A percentile compares a stretch with the other conserved stretches of the same genome.
These are phyloP conservation scores for Cynocephalus volans DNA, from an alignment of 2,113 vertebrate genomes.

Conservation along the genomic window DNA sequence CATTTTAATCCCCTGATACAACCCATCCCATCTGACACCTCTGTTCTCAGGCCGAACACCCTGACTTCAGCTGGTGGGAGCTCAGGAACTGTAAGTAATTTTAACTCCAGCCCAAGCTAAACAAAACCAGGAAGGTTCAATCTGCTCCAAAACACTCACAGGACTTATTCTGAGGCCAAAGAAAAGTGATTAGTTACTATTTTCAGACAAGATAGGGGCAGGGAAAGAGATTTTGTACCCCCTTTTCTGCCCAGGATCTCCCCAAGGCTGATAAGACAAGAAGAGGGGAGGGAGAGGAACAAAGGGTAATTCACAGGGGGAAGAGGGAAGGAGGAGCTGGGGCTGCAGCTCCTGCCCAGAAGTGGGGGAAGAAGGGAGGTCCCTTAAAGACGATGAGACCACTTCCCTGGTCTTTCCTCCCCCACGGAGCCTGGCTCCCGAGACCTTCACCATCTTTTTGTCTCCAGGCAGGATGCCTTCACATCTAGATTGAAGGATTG, in stretches of 20 bases:
- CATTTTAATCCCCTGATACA: background rate
- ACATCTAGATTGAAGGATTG: background rate
- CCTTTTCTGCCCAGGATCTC: background rate
- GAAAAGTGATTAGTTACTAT: slow-evolving; percentile 40
- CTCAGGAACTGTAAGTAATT: slow-evolving; percentile 9
- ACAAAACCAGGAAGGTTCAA: background rate
- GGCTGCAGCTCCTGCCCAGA: background rate
- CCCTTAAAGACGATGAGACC: background rate
- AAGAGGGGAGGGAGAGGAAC: background rate
- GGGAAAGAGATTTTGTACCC: slow-evolving; percentile 7
- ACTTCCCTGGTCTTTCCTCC: background rate
- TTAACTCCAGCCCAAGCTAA: slow-evolving; percentile 49
- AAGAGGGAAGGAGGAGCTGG: background rate
- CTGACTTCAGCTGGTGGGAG: background rate
- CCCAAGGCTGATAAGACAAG: background rate
- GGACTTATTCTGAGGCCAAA: slow-evolving; percentile 39
- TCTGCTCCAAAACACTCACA: background rate
- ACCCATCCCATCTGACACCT: background rate
- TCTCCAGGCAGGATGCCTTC: background rate
- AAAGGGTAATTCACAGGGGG: background rate
- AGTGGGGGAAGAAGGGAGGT: no score
- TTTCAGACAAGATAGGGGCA: slow-evolving; percentile 32
- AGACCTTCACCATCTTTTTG: background rate
- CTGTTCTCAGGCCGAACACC: background rate
- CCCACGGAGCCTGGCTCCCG: background rate